phyloP scores from a whole-genome alignment of 2,888 invertebrate genomes.

The Tetragonisca angustula region DNA sequence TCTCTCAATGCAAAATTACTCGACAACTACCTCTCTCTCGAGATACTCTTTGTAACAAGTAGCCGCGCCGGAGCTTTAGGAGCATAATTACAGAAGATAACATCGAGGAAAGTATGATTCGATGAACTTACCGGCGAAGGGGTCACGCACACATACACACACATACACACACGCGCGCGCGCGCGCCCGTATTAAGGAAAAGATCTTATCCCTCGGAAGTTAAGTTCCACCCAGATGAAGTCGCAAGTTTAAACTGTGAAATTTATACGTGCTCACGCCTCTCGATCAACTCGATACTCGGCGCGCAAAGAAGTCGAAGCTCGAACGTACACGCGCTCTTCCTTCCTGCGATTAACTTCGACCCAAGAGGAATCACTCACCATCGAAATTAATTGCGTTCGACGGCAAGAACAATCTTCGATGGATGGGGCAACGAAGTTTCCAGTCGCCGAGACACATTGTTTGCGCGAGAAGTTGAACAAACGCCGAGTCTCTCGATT shows the following conservation, averaged over 20 bases:
- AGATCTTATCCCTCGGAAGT: background rate
- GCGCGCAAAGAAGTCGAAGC: background rate
- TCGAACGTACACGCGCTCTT: no score
- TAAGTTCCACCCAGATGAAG: background rate
- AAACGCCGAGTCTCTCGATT: background rate
- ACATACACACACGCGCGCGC: no score
- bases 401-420: background rate
- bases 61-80: background rate
- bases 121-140: background rate
- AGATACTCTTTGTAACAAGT: background rate
- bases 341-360: background rate
- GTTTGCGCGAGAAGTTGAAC: background rate
- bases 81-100: background rate
- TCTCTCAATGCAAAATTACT: no score
- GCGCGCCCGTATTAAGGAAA: no score
- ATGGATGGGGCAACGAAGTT: background rate
- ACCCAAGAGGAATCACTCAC: background rate
- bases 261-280: background rate
- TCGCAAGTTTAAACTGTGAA: background rate
- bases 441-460: background rate
- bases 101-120: background rate
- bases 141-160: no score
- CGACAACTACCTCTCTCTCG: no score
- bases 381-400: background rate
- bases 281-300: no score